Evolutionary conservation across 2,113 vertebrate species (phyloP).

Genomic region (Hypomesus transpacificus): DNA sequence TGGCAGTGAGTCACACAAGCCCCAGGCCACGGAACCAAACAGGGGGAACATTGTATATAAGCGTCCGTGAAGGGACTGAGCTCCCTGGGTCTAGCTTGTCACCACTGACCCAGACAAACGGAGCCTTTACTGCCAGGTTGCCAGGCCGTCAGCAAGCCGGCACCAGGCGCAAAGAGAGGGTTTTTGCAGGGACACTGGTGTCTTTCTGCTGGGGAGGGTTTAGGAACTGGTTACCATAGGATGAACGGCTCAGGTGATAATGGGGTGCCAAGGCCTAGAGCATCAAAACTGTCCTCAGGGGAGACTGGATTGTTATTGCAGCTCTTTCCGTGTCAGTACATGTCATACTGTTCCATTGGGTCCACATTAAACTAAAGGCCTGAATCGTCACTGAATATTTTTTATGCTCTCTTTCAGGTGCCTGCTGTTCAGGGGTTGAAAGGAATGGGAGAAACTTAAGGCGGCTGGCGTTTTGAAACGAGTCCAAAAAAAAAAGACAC

Average conservation of each 20-base stretch:
- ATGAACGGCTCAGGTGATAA: background rate
- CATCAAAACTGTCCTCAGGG: too few species aligned
- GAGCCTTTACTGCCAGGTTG: constrained; percentile 25
- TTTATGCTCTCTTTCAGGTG: constrained; percentile 45
- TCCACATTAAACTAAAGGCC: background rate
- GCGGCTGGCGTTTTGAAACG: constrained; percentile 44
- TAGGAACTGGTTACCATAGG: background rate
- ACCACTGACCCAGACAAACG: constrained; percentile 45
- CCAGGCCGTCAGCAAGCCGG: constrained; percentile 12
- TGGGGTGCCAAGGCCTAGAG: too few species aligned
- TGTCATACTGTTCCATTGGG: background rate
- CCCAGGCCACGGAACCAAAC: constrained; percentile 28
- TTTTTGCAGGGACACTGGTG: background rate
- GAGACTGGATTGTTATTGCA: too few species aligned
- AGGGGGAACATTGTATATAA: constrained; percentile 59
- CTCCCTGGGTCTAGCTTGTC: constrained; percentile 52
- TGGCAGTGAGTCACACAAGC: constrained; percentile 27
- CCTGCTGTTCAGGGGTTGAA: constrained; percentile 30
- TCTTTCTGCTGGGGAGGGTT: too few species aligned
- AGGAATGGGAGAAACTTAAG: constrained; percentile 37
- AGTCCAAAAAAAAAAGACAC: constrained; percentile 31
- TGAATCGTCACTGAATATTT: background rate
- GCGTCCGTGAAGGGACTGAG: constrained; percentile 35
- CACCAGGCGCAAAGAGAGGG: background rate
- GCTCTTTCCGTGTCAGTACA: too few species aligned